These are phyloP conservation scores for Bujurquina vittata DNA, from an alignment of 2,113 vertebrate species.

Conservation along the genomic window DNA sequence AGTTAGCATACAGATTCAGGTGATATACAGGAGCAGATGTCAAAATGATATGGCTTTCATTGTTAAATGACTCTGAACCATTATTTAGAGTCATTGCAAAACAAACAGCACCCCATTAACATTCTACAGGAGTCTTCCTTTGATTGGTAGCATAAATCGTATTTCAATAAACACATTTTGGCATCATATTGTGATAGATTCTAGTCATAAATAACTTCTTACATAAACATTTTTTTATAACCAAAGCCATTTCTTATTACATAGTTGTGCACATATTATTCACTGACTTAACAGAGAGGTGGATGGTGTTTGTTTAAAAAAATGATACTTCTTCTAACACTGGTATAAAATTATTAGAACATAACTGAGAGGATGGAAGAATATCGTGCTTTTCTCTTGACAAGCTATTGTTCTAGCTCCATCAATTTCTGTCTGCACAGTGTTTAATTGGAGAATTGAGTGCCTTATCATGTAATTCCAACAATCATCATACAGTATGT, in stretches of 20 bases:
- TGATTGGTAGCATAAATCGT: not conserved
- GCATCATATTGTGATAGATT: not conserved
- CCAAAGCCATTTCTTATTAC: not conserved
- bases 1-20: constrained; percentile 12
- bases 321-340: not conserved
- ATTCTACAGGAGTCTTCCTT: not conserved
- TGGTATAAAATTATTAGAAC: not conserved
- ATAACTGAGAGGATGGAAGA: not conserved
- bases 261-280: not conserved
- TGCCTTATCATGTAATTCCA: not conserved
- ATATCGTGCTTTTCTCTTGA: fast-evolving
- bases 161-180: not conserved
- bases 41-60: constrained; percentile 12
- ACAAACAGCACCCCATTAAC: not conserved
- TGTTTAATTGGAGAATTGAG: not conserved
- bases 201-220: not conserved
- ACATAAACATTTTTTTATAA: not conserved
- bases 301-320: not conserved
- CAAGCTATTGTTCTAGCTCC: fast-evolving
- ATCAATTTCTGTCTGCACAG: not conserved
- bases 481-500: not conserved
- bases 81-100: not conserved
- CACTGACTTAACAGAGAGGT: not conserved
- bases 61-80: not conserved
- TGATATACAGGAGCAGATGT: constrained; percentile 8